Evolutionary conservation across 1,140 invertebrate species (phyloP), one percentile per base, ranked within the genome.

Genomic region (Mamestra configurata): DNA sequence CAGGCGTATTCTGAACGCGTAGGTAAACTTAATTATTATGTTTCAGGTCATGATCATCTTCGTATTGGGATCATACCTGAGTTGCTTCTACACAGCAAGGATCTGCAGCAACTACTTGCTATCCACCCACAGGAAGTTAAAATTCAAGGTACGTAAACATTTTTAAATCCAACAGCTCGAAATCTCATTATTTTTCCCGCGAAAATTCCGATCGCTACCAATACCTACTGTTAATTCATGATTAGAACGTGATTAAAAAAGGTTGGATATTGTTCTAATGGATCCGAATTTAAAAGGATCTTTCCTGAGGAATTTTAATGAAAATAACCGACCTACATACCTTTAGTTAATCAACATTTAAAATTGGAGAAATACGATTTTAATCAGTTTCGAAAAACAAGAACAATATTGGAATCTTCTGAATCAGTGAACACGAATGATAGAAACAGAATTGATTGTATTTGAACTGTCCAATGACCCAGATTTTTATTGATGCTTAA

Each of bases 41-140:
- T 77, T 78, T 53, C 83, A 94, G 91, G 87, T 93, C 6, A 80
- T 89, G 20, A 2, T 86, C 10, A 55, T 94, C 43, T 84, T 92
- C 37, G 72, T 81, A 20, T 40, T 90, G 24, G 92, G 92, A 43
- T 20, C 82, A 7, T 92, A 91, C 68, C 57, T 93, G 5, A 80
- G 81, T 18, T 91, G 84, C 64, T 89, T 89, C 72, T 93, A 93
- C 78, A 83, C 86, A 0, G 91, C 91, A 0, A 92, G 84, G 77
- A 84, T 94, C 72, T 92, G 92, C 77, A 90, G 89, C 51, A 70
- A 89, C 15, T 93, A 90, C 71, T 77, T 92, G 51, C 84, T 94
- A 13, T 85, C 86, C 0, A 89, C 89, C 6, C 85, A 88, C 79
- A 81, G 93, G 51, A 92, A 89, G 85, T 81, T 91, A 37, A 91